A percentile compares a stretch with the other conserved stretches of the same genome.
Evolutionary conservation across 2,888 invertebrate genomes (phyloP).

Genomic region (Tenthredo notha): DNA sequence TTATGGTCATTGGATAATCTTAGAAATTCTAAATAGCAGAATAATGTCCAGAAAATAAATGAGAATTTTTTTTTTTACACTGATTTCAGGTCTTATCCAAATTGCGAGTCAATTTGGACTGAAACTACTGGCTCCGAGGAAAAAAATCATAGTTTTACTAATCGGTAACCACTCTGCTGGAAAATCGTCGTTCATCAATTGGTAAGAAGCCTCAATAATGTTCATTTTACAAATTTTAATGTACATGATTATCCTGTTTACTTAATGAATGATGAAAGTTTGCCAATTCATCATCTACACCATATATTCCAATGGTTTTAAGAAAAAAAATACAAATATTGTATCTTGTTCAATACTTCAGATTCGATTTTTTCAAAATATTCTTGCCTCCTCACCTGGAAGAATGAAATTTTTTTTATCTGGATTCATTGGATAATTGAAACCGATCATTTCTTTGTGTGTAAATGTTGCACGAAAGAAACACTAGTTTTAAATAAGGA

Average conservation of each 20-base stretch:
- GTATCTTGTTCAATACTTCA: neutral
- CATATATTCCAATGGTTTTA: neutral
- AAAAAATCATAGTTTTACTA: conserved; percentile 80
- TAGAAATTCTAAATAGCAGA: neutral
- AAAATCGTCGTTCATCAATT: conserved; percentile 82
- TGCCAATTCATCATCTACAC: neutral
- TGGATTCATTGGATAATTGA: neutral
- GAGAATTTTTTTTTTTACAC: neutral
- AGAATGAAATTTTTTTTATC: neutral
- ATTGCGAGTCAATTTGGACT: conserved; percentile 78
- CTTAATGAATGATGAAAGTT: neutral
- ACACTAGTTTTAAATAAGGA: neutral
- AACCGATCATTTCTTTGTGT: neutral
- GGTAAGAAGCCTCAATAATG: conserved; percentile 74
- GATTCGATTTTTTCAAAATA: neutral
- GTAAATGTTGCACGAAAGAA: neutral
- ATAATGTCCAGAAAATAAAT: neutral
- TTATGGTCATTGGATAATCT: neutral
- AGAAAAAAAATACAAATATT: neutral
- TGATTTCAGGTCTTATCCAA: conserved; percentile 77
- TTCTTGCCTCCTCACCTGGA: neutral
- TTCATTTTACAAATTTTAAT: neutral
- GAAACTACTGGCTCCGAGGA: conserved; percentile 79
- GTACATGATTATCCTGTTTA: neutral
- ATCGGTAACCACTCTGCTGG: conserved; percentile 83